Evolutionary conservation across 1,140 invertebrate genomes (phyloP), one percentile per base, ranked within the genome.

Genomic region (Cotesia vestalis): DNA sequence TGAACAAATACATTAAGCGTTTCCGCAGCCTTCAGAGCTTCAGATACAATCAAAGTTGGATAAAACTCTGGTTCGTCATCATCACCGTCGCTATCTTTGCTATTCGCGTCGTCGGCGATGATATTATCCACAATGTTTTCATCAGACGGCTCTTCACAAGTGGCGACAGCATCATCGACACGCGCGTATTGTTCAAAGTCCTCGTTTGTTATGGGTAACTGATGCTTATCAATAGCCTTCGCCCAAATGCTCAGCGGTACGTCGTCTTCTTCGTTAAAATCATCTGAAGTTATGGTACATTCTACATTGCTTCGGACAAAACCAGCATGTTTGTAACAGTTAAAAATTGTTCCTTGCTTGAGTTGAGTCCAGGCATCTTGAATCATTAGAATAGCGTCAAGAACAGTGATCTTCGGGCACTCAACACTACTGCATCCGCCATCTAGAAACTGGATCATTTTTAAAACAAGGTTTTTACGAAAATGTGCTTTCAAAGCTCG

Each of bases 61-160:
- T n/a, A 3, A 17, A 17, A n/a, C 55, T 17, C n/a, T n/a, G 4
- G n/a, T 17, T 57, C 55, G 11, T 55, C 52, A 1, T 57, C 8
- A 3, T 17, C 17, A n/a, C 20, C 55, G 8, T 17, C 14, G 3
- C 14, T 17, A 17, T 17, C 12, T 1, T 17, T n/a, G 3, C 6
- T 3, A n/a, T n/a, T n/a, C n/a, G n/a, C n/a, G 2, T 20, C 17
- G 2, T 57, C 20, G 8, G 17, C 55, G 8, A 1, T 57, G 20
- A 57, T 57, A 17, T 57, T 57, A 2, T 57, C n/a, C 8, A 57
- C n/a, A 8, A 57, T 57, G 20, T 57, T 57, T n/a, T 57, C 55
- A 57, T 57, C 55, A 8, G 55, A 17, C 1, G 55, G 55, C 8
- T 57, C 55, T 20, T 57, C 55, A 8, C 2, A 57, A 4, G 55